These are phyloP conservation scores for Oryzias sinensis DNA, from an alignment of 2,797 vertebrate genomes.

Conservation along the genomic window DNA sequence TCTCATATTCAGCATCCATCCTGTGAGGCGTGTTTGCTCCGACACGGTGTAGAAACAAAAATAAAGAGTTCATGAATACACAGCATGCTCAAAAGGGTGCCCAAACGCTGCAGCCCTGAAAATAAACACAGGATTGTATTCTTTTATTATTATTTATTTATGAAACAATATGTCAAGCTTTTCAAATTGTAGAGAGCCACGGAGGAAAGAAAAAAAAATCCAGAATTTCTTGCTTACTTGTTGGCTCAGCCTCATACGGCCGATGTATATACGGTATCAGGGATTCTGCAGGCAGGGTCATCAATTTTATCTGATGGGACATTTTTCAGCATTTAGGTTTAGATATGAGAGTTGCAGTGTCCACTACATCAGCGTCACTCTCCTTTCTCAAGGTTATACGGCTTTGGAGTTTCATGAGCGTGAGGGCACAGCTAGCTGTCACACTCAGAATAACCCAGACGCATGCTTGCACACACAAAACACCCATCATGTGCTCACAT, in stretches of 20 bases:
- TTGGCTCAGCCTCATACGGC: constrained; percentile 65
- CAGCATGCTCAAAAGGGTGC: constrained; percentile 29
- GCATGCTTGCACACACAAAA: constrained; percentile 2
- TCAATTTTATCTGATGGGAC: constrained; percentile 70
- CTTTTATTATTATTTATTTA: constrained; percentile 13
- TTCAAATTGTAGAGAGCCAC: constrained; percentile 49
- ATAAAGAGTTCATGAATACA: constrained; percentile 64
- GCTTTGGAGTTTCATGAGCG: constrained; percentile 50
- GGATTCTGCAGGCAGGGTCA: constrained; percentile 44
- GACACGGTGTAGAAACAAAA: constrained; percentile 58
- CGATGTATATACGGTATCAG: constrained; percentile 53
- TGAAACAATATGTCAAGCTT: constrained; percentile 38
- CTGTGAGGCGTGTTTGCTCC: constrained; percentile 36
- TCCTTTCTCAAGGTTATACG: constrained; percentile 65
- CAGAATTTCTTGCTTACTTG: constrained; percentile 52
- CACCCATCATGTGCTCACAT: background rate
- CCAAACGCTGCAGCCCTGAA: constrained; percentile 45
- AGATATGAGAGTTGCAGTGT: constrained; percentile 56
- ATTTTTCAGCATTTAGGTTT: constrained; percentile 76
- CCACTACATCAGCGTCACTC: constrained; percentile 72
- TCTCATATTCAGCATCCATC: constrained; percentile 51
- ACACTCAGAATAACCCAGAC: constrained; percentile 17
- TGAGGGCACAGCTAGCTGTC: constrained; percentile 42
- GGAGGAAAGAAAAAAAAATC: constrained; percentile 30
- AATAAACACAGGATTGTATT: constrained; percentile 55